Evolutionary conservation across 2,888 invertebrate genomes (phyloP), one percentile per base, ranked within the genome.

Genomic region (Anorthoa munda): DNA sequence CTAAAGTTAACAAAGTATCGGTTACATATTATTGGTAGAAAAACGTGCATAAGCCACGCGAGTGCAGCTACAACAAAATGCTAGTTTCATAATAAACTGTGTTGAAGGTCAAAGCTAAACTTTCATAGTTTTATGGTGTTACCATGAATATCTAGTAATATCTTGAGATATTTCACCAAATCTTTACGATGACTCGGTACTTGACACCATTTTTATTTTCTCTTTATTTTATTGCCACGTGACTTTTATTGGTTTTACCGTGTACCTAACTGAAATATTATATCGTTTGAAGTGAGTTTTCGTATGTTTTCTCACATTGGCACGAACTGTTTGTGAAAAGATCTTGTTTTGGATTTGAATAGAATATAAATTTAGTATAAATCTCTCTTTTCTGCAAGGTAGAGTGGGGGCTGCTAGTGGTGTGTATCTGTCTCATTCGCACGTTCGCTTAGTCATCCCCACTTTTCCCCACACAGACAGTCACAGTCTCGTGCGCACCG

Each of bases 181-280:
- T 45, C 15, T 12, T 72, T 45, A 53, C 15, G 26, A 45, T 12
- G 17, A 18, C 51, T 53, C 12, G 31, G 74, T 17, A 46, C n/a
- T 72, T 53, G 60, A 60, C 53, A 60, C 73, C 15, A 0, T 51
- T 65, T 61, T 55, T 75, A 45, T 75, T 50, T 15, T 26, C 7
- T 12, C 23, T 60, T 58, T 50, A 48, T 75, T 50, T 58, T 39
- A 75, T 60, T 55, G 26, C 4, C 23, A 56, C 60, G 18, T n/a
- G 21, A 75, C 31, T 71, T 68, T 59, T 68, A 77, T 68, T 69
- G 51, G 53, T 70, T 72, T 70, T 23, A 23, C 26, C 39, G 46
- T 58, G 53, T 66, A 17, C n/a, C 11, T 23, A 21, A 23, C 12
- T 39, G 39, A 39, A 39, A n/a, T 66, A 55, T 53, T 51, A 17